A percentile compares a stretch with the other conserved stretches of the same genome.
Conservation (phyloP, 1,140 invertebrate genomes). For the Harlomillsia oculata region DNA sequence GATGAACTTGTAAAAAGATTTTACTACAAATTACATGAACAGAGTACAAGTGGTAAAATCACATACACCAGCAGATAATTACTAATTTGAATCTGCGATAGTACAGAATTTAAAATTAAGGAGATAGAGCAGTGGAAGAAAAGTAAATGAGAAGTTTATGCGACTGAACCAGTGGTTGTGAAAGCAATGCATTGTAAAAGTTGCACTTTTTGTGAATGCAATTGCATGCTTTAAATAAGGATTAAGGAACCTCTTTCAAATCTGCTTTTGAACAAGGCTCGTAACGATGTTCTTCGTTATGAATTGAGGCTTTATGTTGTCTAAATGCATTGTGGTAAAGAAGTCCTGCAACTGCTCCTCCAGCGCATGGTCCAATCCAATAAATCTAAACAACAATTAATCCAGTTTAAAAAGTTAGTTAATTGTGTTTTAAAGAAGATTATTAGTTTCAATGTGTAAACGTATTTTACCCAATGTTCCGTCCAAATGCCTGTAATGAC, state of each 20-base stretch:
- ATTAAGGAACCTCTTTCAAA: slow-evolving; percentile 31
- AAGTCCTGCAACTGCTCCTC: slow-evolving; percentile 31
- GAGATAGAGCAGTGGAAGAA: too few species aligned
- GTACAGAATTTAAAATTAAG: too few species aligned
- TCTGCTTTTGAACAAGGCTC: slow-evolving; percentile 30
- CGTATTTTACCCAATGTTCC: slow-evolving; percentile 66
- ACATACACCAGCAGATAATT: too few species aligned
- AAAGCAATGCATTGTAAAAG: not conserved
- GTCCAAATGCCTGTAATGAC: slow-evolving; percentile 62
- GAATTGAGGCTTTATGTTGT: slow-evolving; percentile 1
- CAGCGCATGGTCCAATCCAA: slow-evolving; percentile 34
- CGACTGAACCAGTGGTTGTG: too few species aligned
- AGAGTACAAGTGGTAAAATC: too few species aligned
- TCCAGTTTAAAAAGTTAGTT: slow-evolving; percentile 9
- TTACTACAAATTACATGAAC: too few species aligned
- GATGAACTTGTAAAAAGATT: too few species aligned
- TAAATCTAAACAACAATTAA: slow-evolving; percentile 20
- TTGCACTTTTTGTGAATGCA: not conserved
- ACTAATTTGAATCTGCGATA: too few species aligned
- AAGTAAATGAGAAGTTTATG: too few species aligned
- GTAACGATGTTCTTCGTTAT: slow-evolving; percentile 18
- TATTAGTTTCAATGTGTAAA: not conserved
- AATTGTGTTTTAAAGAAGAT: slow-evolving; percentile 2
- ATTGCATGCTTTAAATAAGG: too few species aligned
- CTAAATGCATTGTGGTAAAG: slow-evolving; percentile 29